Percentiles rank a stretch among this genome's conserved stretches.
phyloP scores from a whole-genome alignment of 2,113 vertebrate genomes.

The Nesogale talazaci region DNA sequence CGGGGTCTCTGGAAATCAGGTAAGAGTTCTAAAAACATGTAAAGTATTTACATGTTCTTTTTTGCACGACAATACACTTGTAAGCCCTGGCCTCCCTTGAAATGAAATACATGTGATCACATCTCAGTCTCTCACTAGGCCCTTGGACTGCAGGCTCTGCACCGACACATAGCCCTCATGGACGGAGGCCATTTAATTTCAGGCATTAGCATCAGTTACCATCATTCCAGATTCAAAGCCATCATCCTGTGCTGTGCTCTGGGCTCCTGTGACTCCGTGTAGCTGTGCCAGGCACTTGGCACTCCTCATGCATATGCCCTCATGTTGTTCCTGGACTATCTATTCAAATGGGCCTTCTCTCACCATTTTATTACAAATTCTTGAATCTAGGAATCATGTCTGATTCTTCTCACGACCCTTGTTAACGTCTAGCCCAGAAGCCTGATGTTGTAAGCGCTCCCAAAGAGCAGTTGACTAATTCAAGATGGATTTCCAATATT shows the following conservation, averaged over 20 bases:
- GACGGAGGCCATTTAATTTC: slow-evolving; percentile 55
- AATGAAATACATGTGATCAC: slow-evolving; percentile 35
- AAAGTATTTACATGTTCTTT: background rate
- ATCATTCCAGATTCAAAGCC: slow-evolving; percentile 47
- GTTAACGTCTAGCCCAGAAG: slow-evolving; percentile 54
- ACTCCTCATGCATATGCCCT: background rate
- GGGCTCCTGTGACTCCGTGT: background rate
- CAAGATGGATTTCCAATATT: slow-evolving; percentile 45
- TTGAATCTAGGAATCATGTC: slow-evolving; percentile 61
- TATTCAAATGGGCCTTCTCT: slow-evolving; percentile 22
- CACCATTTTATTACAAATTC: slow-evolving; percentile 65
- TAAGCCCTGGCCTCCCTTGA: background rate
- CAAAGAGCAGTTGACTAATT: slow-evolving; percentile 32
- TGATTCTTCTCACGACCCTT: slow-evolving; percentile 50
- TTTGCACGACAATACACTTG: background rate
- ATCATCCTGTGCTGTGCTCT: background rate
- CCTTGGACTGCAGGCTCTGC: slow-evolving; percentile 51
- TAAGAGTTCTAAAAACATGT: background rate
- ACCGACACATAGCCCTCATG: slow-evolving; percentile 29
- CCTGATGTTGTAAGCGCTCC: background rate
- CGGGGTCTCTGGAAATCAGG: background rate
- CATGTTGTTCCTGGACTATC: background rate
- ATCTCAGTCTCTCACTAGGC: slow-evolving; percentile 46
- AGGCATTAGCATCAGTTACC: slow-evolving; percentile 69
- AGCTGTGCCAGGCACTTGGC: background rate